Evolutionary conservation across 2,113 vertebrate species (phyloP).

Genomic region (Erinaceus europaeus): DNA sequence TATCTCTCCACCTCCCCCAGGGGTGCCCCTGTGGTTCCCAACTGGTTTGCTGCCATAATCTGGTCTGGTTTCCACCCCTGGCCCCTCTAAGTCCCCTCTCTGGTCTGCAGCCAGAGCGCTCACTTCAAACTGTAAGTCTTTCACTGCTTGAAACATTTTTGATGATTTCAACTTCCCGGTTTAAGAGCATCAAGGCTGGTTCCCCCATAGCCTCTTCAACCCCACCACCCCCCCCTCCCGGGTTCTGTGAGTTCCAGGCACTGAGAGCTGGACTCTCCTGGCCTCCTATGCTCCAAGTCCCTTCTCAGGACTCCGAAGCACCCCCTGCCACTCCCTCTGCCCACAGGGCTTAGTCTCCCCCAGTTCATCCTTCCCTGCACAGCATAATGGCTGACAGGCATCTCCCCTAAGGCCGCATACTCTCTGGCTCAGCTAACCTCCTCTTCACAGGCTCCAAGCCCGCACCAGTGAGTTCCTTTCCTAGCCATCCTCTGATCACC

Average conservation of each 20-base stretch:
- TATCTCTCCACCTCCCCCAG: background rate
- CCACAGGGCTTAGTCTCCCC: too few species aligned
- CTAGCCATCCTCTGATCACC: too few species aligned
- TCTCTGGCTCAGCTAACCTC: too few species aligned
- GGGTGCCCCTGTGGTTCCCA: background rate
- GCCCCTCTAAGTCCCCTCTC: background rate
- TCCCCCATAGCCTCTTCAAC: too few species aligned
- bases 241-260: background rate
- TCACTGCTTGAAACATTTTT: too few species aligned
- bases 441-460: too few species aligned
- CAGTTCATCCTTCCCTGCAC: too few species aligned
- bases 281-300: background rate
- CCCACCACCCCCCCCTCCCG: background rate
- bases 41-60: background rate
- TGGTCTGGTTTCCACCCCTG: background rate
- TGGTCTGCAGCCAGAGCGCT: background rate
- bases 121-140: background rate
- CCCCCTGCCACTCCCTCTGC: too few species aligned
- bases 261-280: background rate
- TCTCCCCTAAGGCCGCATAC: too few species aligned
- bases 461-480: too few species aligned
- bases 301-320: too few species aligned
- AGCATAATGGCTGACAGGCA: too few species aligned
- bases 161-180: background rate
- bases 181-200: background rate